Evolutionary conservation across 2,888 invertebrate genomes (phyloP), one percentile per base, ranked within the genome.

Genomic region (Drosophila yooni): DNA sequence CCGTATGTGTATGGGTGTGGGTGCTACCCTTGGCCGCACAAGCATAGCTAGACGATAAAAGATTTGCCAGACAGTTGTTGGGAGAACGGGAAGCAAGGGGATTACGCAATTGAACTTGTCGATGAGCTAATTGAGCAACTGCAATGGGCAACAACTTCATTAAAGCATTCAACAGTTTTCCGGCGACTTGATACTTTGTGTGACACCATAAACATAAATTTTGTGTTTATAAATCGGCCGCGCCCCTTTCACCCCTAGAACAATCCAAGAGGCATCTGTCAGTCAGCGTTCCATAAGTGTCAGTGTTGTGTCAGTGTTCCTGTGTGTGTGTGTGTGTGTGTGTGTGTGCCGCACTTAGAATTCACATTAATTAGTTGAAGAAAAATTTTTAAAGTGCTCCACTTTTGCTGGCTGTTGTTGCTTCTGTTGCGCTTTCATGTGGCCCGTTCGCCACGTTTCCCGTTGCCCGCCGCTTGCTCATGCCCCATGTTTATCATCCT

Each of bases 351-450:
- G 74, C 76, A 81, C 83, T 83, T 82, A 74, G 83, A 82, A 70
- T 70, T 72, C 71, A 54, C 74, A 86, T 83, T 82, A 86, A 84
- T 82, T 83, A 82, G 81, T 79, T 54, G 76, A 69, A 73, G 73
- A 76, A 81, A 76, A 59, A 76, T 72, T 83, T 74, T 76, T 73
- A 29, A 81, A 86, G 86, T 84, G 84, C 62, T 82, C 78, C 78
- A 80, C 79, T 74, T 83, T 68, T 51, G 52, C 27, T 31, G 65
- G 50, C 50, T 40, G 54, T 31, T 43, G 38, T 40, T 56, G 72
- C 53, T 65, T 53, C 54, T 67, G 54, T 29, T 69, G 69, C 76
- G 48, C 74, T 76, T 76, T 65, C 74, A 74, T 76, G 61, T 74
- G 64, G 51, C 59, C 40, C 56, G 67, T 59, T 40, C 15, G 21